Base-by-base conservation (phyloP, 2,113 vertebrate genomes). In the Picathartes gymnocephalus region DNA sequence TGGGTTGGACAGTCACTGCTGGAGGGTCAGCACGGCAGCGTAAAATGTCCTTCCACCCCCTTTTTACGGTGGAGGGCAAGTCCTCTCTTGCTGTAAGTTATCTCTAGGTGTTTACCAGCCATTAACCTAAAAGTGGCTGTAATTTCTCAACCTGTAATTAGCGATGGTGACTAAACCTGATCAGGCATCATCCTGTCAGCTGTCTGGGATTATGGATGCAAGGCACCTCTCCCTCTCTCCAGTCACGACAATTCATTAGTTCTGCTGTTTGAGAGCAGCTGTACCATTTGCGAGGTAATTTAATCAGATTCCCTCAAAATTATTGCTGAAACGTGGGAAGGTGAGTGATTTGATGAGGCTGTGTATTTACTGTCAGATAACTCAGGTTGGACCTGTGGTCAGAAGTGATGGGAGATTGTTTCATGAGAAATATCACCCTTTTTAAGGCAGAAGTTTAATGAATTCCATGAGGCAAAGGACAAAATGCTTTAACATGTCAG, bases 271-370 rank as follows among this genome's bases (percentile, higher is more conserved):
- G 92, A 95, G 92, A 98, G 96, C 97, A 98, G 97, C 97, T 98
- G 97, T 93, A 94, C 79, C 85, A 96, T 97, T 97, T 81, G 95
- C 88, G n/a, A 98, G 91, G 93, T 83, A 95, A 98, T 98, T 98
- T 97, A 96, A 96, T 97, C 96, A 93, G 91, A 97, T 97, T 97
- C 97, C 62, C 88, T 95, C 96, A 90, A 93, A 97, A 96, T 97
- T 96, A 91, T 88, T 96, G 91, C 80, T 84, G 71, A 91, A 97
- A 93, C 37, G 5, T 86, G 92, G 90, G 66, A 91, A 96, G 95
- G 92, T 95, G 97, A 97, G 95, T 81, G 97, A 97, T 97, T 97
- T 97, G 98, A 98, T 96, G 96, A 97, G 97, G 92, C 93, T 97
- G 42, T 81, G 91, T 97, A 94, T 98, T 97, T 97, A 95, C 96